phyloP scores from a whole-genome alignment of 2,888 invertebrate genomes.

The Campaea margaritaria region DNA sequence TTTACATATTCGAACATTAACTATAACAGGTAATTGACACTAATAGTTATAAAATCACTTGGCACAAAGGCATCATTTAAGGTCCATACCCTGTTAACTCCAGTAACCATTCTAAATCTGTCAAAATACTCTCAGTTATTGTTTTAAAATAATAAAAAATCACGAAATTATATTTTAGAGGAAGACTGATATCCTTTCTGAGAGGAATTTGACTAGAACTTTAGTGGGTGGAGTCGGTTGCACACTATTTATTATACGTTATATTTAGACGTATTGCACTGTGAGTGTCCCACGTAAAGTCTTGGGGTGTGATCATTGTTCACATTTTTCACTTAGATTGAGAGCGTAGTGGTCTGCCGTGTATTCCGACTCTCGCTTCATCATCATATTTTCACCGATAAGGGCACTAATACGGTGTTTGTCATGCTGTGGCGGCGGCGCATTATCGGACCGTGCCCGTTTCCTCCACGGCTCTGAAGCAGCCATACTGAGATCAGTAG shows the following conservation, averaged over 20 bases:
- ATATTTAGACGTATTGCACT: constrained; percentile 58
- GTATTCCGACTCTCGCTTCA: constrained; percentile 67
- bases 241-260: constrained; percentile 52
- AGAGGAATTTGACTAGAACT: constrained; percentile 80
- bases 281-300: constrained; percentile 62
- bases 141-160: constrained; percentile 47
- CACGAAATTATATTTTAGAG: constrained; percentile 59
- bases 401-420: constrained; percentile 83
- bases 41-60: constrained; percentile 82
- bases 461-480: constrained; percentile 81
- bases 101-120: constrained; percentile 69
- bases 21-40: constrained; percentile 76
- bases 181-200: constrained; percentile 76
- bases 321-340: constrained; percentile 83
- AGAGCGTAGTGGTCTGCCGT: constrained; percentile 74
- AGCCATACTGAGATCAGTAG: constrained; percentile 89
- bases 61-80: constrained; percentile 82
- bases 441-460: constrained; percentile 69
- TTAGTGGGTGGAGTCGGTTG: constrained; percentile 72
- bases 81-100: constrained; percentile 84
- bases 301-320: constrained; percentile 65
- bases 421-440: constrained; percentile 64
- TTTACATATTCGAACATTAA: constrained; percentile 60
- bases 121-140: constrained; percentile 79
- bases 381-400: constrained; percentile 80